Conservation (phyloP, 2,888 invertebrate genomes). For the Dendrolimus pini region DNA sequence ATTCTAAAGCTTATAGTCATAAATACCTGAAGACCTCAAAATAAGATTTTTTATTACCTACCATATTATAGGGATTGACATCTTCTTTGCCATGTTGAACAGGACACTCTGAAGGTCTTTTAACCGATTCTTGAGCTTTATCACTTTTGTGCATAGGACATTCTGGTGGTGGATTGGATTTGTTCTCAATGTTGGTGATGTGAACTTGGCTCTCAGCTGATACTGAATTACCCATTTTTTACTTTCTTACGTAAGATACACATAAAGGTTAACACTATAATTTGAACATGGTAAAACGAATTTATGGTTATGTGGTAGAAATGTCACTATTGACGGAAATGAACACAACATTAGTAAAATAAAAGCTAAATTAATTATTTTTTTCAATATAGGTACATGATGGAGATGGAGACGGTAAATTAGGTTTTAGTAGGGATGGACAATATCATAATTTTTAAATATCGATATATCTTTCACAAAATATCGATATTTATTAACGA, state of each 20-base stretch:
- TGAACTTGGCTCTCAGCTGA: conserved; percentile 48
- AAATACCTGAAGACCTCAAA: no score
- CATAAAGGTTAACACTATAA: conserved; percentile 35
- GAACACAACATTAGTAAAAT: no score
- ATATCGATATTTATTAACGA: no score
- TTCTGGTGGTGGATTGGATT: conserved; percentile 80
- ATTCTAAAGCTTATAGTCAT: no score
- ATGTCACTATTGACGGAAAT: not conserved
- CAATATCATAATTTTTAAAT: no score
- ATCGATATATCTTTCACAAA: no score
- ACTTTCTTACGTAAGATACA: conserved; percentile 57
- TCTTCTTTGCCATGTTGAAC: conserved; percentile 82
- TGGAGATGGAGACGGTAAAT: no score
- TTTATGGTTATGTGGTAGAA: not conserved
- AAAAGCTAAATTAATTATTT: no score
- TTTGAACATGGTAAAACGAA: conserved; percentile 10
- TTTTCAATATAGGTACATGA: no score
- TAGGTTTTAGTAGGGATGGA: no score
- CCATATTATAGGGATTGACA: conserved; percentile 89
- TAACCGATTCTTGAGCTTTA: conserved; percentile 43
- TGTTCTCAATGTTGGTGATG: conserved; percentile 23
- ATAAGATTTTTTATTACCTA: conserved; percentile 3
- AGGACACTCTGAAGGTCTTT: conserved; percentile 81
- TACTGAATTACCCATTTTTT: conserved; percentile 60
- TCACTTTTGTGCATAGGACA: conserved; percentile 87